A percentile compares a stretch with the other conserved stretches of the same genome.
phyloP scores from a whole-genome alignment of 2,113 vertebrate genomes.

The Tricholaema leucomelas region DNA sequence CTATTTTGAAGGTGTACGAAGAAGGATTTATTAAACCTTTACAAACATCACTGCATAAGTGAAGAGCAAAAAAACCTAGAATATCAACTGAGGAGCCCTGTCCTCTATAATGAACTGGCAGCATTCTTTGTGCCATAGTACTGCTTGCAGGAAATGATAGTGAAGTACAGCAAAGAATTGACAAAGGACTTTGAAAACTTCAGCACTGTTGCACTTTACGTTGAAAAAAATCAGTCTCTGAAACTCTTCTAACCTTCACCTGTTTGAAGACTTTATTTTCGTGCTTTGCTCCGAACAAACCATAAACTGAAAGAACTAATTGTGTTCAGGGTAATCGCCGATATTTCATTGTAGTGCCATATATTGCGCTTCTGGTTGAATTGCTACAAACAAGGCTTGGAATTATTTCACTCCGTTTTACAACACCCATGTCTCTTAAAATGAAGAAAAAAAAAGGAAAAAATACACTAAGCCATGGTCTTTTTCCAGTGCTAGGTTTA shows the following conservation, averaged over 20 bases:
- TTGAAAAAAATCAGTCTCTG: slow-evolving; percentile 80
- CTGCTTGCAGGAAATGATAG: slow-evolving; percentile 68
- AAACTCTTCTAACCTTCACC: slow-evolving; percentile 73
- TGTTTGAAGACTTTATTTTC: slow-evolving; percentile 76
- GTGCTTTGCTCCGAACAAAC: slow-evolving; percentile 77
- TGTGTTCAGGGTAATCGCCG: slow-evolving; percentile 75
- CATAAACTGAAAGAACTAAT: slow-evolving; percentile 69
- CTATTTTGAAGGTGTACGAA: slow-evolving; percentile 96
- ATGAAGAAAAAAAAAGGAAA: slow-evolving; percentile 70
- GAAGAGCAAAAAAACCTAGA: slow-evolving; percentile 65
- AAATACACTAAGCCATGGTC: slow-evolving; percentile 74
- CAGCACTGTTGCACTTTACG: slow-evolving; percentile 99
- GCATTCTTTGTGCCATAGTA: slow-evolving; percentile 65
- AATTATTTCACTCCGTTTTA: slow-evolving; percentile 73
- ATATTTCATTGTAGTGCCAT: slow-evolving; percentile 74
- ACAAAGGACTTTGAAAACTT: slow-evolving; percentile 85
- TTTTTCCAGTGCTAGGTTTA: slow-evolving; percentile 73
- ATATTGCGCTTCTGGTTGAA: slow-evolving; percentile 72
- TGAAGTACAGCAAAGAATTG: slow-evolving; percentile 73
- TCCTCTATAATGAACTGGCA: slow-evolving; percentile 56
- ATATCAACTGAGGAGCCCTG: slow-evolving; percentile 61
- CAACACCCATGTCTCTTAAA: slow-evolving; percentile 69
- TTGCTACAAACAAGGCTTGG: slow-evolving; percentile 76
- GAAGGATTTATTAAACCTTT: slow-evolving; percentile 90
- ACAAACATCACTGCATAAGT: slow-evolving; percentile 82